These are phyloP conservation scores for Tiliqua scincoides DNA, from an alignment of 2,113 vertebrate species.

Conservation along the genomic window DNA sequence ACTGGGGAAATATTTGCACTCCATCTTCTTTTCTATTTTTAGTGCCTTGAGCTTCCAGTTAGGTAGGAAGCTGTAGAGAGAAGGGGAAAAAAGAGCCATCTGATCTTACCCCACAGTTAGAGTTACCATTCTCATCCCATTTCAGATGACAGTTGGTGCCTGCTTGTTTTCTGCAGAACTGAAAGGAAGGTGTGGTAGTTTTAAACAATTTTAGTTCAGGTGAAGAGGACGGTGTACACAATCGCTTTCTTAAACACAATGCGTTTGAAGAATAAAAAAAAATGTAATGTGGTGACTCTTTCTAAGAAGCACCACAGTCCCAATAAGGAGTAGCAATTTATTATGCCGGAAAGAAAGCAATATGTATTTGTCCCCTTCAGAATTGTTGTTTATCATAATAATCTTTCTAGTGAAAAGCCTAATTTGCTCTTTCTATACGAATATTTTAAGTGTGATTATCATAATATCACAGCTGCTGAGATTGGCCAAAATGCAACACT, in stretches of 20 bases:
- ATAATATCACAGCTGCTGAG: conserved; percentile 80
- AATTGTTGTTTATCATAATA: conserved; percentile 80
- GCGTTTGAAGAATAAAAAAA: conserved; percentile 11
- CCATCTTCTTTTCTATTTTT: conserved; percentile 57
- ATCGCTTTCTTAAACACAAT: conserved; percentile 20
- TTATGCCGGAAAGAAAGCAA: conserved; percentile 56
- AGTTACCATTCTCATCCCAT: conserved; percentile 55
- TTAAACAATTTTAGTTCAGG: conserved; percentile 44
- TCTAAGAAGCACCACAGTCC: conserved; percentile 51
- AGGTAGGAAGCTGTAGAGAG: conserved; percentile 45
- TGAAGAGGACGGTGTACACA: conserved; percentile 11
- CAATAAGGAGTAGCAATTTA: conserved; percentile 63
- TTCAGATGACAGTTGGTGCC: conserved; percentile 49
- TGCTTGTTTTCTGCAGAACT: conserved; percentile 23
- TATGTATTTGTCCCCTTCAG: conserved; percentile 64
- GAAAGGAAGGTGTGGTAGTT: background rate
- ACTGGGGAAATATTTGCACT: conserved; percentile 58
- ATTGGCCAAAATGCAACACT: conserved; percentile 80
- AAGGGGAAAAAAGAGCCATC: conserved; percentile 7
- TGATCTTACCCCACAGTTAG: conserved; percentile 27
- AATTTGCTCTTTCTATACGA: conserved; percentile 83
- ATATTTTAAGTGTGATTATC: conserved; percentile 84
- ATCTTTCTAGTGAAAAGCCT: conserved; percentile 79
- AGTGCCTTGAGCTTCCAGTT: conserved; percentile 42
- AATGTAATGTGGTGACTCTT: conserved; percentile 41